Evolutionary conservation across 2,888 invertebrate species (phyloP).

Genomic region (Psylliodes chrysocephalus): DNA sequence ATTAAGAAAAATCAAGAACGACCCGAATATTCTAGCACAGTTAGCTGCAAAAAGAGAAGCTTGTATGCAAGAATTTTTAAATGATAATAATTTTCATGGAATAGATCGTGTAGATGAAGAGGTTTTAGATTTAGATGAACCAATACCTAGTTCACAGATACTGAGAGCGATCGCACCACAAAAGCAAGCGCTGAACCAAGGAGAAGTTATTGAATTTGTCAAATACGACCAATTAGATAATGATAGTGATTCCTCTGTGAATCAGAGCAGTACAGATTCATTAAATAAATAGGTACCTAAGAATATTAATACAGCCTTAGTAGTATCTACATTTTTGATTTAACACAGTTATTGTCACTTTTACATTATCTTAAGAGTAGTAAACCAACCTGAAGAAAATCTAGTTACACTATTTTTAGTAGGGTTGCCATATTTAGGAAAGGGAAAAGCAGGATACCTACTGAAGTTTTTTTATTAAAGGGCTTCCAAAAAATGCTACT

Average conservation of each 20-base stretch:
- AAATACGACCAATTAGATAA: constrained; percentile 66
- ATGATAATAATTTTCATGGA: constrained; percentile 38
- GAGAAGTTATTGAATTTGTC: constrained; percentile 67
- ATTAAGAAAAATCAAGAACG: constrained; percentile 65
- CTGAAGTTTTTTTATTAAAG: too few relatives aligned
- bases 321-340: too few relatives aligned
- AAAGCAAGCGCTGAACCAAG: constrained; percentile 65
- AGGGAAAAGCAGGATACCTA: too few relatives aligned
- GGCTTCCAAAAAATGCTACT: too few relatives aligned
- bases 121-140: constrained; percentile 62
- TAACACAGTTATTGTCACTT: too few relatives aligned
- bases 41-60: constrained; percentile 66
- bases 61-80: constrained; percentile 66
- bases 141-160: constrained; percentile 61
- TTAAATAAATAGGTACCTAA: constrained; percentile 11
- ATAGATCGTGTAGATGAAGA: constrained; percentile 37
- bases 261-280: constrained; percentile 19
- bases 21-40: constrained; percentile 65
- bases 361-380: too few relatives aligned
- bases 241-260: constrained; percentile 38
- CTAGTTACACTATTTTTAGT: too few relatives aligned
- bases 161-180: constrained; percentile 66
- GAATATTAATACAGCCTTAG: too few relatives aligned
- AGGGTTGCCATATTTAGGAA: too few relatives aligned
- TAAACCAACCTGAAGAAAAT: too few relatives aligned